Evolutionary conservation across 2,113 vertebrate species (phyloP).

Genomic region (Polypterus senegalus): DNA sequence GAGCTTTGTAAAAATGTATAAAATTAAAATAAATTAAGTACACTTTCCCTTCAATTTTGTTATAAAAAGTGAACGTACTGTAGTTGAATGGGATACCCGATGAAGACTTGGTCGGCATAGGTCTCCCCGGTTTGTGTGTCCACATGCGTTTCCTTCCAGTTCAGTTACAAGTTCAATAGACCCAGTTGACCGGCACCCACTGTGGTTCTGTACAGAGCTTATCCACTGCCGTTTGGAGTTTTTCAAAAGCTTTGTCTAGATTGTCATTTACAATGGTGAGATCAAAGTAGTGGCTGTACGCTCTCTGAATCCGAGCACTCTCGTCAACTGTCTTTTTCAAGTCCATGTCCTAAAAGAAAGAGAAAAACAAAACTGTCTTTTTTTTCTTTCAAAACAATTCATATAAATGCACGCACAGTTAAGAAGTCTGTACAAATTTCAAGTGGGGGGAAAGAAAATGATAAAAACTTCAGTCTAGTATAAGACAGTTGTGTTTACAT

Average conservation of each 20-base stretch:
- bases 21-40: slow-evolving; percentile 96
- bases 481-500: no score
- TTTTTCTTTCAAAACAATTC: neutral
- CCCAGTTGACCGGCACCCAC: slow-evolving; percentile 97
- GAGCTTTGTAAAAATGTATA: slow-evolving; percentile 84
- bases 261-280: slow-evolving; percentile 90
- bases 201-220: slow-evolving; percentile 72
- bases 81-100: slow-evolving; percentile 35
- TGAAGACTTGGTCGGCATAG: slow-evolving; percentile 21
- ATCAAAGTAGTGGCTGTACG: slow-evolving; percentile 95
- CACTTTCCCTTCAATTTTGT: slow-evolving; percentile 74
- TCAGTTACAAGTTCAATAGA: slow-evolving; percentile 61
- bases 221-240: slow-evolving; percentile 77
- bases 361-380: neutral
- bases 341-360: slow-evolving; percentile 71
- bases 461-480: neutral
- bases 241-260: slow-evolving; percentile 93
- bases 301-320: slow-evolving; percentile 81
- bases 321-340: slow-evolving; percentile 96
- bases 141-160: slow-evolving; percentile 26
- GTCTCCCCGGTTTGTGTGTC: neutral
- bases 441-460: neutral
- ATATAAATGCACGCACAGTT: neutral
- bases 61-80: slow-evolving; percentile 82
- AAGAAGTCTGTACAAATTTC: neutral